Percentiles rank a stretch among this genome's conserved stretches.
Conservation (phyloP, 2,113 vertebrate genomes). For the Cromileptes altivelis region DNA sequence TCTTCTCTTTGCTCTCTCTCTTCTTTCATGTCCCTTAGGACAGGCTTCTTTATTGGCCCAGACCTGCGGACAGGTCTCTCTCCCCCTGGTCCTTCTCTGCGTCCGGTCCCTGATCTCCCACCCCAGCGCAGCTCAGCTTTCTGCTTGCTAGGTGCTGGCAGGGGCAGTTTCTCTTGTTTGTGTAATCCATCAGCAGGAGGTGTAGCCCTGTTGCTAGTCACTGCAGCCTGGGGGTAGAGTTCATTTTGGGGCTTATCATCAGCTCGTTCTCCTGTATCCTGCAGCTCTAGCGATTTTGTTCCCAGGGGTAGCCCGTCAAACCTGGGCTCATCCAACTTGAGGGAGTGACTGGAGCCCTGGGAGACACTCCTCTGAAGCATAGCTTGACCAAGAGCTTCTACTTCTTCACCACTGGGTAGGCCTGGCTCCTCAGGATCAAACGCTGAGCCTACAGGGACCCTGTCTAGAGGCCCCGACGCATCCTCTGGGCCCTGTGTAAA, state of each 20-base stretch:
- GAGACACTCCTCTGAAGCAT: slow-evolving; percentile 91
- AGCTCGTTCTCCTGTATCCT: slow-evolving; percentile 86
- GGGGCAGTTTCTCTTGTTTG: slow-evolving; percentile 90
- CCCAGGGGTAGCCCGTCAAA: slow-evolving; percentile 83
- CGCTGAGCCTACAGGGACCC: slow-evolving; percentile 74
- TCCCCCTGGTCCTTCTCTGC: slow-evolving; percentile 89
- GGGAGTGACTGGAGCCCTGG: slow-evolving; percentile 90
- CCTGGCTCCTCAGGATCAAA: slow-evolving; percentile 87
- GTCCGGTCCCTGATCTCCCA: slow-evolving; percentile 87
- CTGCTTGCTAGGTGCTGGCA: slow-evolving; percentile 86
- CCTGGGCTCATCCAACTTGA: slow-evolving; percentile 92
- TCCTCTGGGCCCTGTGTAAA: slow-evolving; percentile 90
- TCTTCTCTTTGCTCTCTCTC: slow-evolving; percentile 95
- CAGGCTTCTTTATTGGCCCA: slow-evolving; percentile 97
- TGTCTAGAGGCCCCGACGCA: slow-evolving; percentile 81
- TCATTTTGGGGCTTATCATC: slow-evolving; percentile 93
- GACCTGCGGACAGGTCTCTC: slow-evolving; percentile 94
- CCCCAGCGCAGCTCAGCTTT: slow-evolving; percentile 97
- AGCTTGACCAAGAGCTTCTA: slow-evolving; percentile 83
- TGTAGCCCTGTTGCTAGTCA: slow-evolving; percentile 80
- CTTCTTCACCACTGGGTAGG: slow-evolving; percentile 87
- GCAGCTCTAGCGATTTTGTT: slow-evolving; percentile 84
- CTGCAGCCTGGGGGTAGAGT: slow-evolving; percentile 79
- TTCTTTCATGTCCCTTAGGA: slow-evolving; percentile 98
- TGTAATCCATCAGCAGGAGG: slow-evolving; percentile 83